A percentile compares a stretch with the other conserved stretches of the same genome.
These are phyloP conservation scores for Dicaeum eximium DNA, from an alignment of 2,113 vertebrate genomes.

Conservation along the genomic window DNA sequence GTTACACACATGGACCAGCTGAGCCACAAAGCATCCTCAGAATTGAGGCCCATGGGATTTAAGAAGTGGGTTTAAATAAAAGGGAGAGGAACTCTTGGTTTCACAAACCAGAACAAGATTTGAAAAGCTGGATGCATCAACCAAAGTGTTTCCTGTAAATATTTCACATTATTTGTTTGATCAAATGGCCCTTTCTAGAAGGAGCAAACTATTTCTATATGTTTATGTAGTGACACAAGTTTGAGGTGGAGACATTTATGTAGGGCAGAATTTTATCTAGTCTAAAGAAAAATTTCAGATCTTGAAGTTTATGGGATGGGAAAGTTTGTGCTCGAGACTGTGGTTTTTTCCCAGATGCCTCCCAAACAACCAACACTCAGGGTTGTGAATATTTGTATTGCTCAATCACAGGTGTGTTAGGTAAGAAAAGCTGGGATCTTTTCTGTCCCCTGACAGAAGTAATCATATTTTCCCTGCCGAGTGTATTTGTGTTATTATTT, in stretches of 20 bases:
- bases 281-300: neutral
- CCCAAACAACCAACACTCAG: neutral
- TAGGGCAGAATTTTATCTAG: neutral
- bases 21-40: neutral
- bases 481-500: neutral
- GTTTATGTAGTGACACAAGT: neutral
- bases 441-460: neutral
- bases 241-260: rapidly evolving
- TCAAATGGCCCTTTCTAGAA: neutral
- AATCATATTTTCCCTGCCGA: neutral
- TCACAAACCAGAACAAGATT: neutral
- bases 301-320: neutral
- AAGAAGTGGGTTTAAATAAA: neutral
- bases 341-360: neutral
- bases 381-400: neutral
- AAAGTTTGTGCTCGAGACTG: neutral
- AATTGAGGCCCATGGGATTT: neutral
- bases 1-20: neutral
- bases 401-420: neutral
- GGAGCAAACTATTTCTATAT: neutral
- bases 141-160: neutral
- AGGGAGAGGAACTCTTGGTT: neutral
- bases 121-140: neutral
- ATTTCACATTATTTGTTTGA: neutral
- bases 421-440: neutral